These are phyloP conservation scores for Molorchus minor DNA, from an alignment of 2,888 invertebrate species.

Conservation along the genomic window DNA sequence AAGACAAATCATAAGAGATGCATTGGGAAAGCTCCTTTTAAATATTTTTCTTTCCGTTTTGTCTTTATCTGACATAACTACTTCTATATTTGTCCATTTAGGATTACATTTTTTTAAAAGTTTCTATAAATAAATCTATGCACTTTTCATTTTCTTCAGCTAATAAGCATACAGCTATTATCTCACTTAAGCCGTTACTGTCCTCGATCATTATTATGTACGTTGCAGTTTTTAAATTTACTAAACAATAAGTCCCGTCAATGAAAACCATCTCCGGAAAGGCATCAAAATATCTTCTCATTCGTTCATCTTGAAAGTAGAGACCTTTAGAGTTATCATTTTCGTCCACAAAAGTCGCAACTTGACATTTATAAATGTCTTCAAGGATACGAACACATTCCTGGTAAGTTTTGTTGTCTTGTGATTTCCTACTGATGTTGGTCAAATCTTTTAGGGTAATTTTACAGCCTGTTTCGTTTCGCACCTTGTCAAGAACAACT, in stretches of 20 bases:
- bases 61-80: slow-evolving; percentile 14
- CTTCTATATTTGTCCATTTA: neutral
- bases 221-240: neutral
- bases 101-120: slow-evolving; percentile 4
- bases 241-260: slow-evolving; percentile 18
- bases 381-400: slow-evolving; percentile 21
- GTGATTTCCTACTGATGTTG: slow-evolving; percentile 25
- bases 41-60: neutral
- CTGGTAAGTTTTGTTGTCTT: slow-evolving; percentile 19
- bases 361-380: slow-evolving; percentile 13
- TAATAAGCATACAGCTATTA: slow-evolving; percentile 19
- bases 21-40: neutral
- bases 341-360: slow-evolving; percentile 11
- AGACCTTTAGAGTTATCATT: slow-evolving; percentile 20
- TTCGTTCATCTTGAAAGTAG: slow-evolving; percentile 23
- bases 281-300: slow-evolving; percentile 22
- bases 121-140: slow-evolving; percentile 23
- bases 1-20: slow-evolving; percentile 5
- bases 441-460: slow-evolving; percentile 27
- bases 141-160: slow-evolving; percentile 20
- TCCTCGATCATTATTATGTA: slow-evolving; percentile 24
- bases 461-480: slow-evolving; percentile 24
- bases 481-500: slow-evolving; percentile 26
- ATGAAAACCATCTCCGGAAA: slow-evolving; percentile 26
- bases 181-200: slow-evolving; percentile 25